Percentiles rank a stretch among this genome's conserved stretches.
These are phyloP conservation scores for Dexiosoma caninum DNA, from an alignment of 2,888 invertebrate genomes.

Conservation along the genomic window DNA sequence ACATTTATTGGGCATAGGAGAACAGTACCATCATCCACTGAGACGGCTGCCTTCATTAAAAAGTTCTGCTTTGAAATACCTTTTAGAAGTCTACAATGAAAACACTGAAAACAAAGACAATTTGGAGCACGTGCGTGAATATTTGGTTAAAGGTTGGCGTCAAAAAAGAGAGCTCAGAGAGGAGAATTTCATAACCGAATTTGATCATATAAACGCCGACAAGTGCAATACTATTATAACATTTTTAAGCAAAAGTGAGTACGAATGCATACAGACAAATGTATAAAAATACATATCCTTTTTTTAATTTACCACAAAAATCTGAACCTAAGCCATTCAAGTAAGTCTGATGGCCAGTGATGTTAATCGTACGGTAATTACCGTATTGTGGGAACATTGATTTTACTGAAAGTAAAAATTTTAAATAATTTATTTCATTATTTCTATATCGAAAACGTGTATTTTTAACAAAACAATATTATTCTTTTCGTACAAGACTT, in stretches of 20 bases:
- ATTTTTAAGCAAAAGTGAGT: constrained; percentile 89
- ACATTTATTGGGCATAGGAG: constrained; percentile 88
- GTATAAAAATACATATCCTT: too few relatives aligned
- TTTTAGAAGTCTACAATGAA: constrained; percentile 91
- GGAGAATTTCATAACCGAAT: constrained; percentile 82
- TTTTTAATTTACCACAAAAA: too few relatives aligned
- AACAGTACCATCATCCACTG: constrained; percentile 83
- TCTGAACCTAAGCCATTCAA: too few relatives aligned
- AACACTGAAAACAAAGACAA: constrained; percentile 80
- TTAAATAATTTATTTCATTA: too few relatives aligned
- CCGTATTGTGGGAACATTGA: too few relatives aligned
- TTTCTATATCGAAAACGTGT: too few relatives aligned
- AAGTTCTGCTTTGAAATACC: constrained; percentile 85
- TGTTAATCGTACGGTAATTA: too few relatives aligned
- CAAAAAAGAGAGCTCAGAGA: constrained; percentile 75
- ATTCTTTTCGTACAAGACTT: too few relatives aligned
- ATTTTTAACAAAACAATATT: too few relatives aligned
- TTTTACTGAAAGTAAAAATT: too few relatives aligned
- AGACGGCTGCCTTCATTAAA: constrained; percentile 78
- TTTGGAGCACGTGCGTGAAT: constrained; percentile 72
- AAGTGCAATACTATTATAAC: constrained; percentile 96
- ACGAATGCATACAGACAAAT: too few relatives aligned
- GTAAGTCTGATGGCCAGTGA: too few relatives aligned
- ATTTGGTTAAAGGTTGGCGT: constrained; percentile 79
- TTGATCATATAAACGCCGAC: constrained; percentile 89